A percentile compares a stretch with the other conserved stretches of the same genome.
These are phyloP conservation scores for Osmerus mordax DNA, from an alignment of 2,113 vertebrate species.

Conservation along the genomic window DNA sequence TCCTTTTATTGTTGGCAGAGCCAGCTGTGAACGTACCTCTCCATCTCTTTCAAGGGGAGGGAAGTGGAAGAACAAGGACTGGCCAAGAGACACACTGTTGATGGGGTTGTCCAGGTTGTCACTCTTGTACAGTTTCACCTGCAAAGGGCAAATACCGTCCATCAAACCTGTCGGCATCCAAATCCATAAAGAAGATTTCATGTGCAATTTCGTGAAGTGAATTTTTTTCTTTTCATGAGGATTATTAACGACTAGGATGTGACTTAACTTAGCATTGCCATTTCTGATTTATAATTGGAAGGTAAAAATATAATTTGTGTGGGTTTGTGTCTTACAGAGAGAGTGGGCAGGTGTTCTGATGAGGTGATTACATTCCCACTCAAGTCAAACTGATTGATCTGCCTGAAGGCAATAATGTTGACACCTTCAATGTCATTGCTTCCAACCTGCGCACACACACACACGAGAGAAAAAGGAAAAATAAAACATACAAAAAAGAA, in stretches of 20 bases:
- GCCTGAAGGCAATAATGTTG: conserved; percentile 94
- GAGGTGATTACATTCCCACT: conserved; percentile 93
- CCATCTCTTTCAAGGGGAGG: conserved; percentile 89
- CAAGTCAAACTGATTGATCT: conserved; percentile 96
- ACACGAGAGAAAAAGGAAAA: not conserved
- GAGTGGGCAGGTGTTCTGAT: conserved; percentile 86
- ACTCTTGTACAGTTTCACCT: conserved; percentile 95
- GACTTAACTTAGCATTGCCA: too few relatives aligned
- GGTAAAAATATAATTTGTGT: not conserved
- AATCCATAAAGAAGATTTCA: not conserved
- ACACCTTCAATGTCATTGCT: conserved; percentile 87
- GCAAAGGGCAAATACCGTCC: not conserved
- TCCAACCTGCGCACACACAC: conserved; percentile 76
- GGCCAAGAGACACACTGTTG: conserved; percentile 89
- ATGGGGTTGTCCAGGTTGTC: conserved; percentile 96
- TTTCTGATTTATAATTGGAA: not conserved
- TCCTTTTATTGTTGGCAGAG: too few relatives aligned
- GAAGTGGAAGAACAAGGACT: conserved; percentile 97
- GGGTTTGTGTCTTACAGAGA: conserved; percentile 68
- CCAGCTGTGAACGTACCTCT: conserved; percentile 79
- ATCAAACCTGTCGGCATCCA: not conserved
- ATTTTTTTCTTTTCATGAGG: too few relatives aligned
- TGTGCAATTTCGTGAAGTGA: too few relatives aligned
- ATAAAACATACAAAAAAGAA: not conserved
- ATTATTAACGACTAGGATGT: too few relatives aligned